These are phyloP conservation scores for Tetramorium alpestre DNA, from an alignment of 1,140 invertebrate genomes.

Conservation along the genomic window DNA sequence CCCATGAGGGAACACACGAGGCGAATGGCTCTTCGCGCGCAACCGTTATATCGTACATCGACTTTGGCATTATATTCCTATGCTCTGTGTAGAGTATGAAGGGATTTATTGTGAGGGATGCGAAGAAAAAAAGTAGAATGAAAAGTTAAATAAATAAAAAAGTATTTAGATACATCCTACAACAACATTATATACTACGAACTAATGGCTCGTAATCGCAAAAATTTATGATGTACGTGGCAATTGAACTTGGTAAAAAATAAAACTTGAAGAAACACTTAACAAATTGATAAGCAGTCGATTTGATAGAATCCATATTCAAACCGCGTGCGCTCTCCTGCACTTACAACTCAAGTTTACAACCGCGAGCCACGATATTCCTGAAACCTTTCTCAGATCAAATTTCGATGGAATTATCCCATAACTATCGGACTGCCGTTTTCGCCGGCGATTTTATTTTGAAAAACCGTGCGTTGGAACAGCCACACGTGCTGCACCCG, in stretches of 20 bases:
- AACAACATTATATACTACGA: not conserved
- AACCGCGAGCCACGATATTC: slow-evolving; percentile 36
- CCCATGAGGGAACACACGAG: slow-evolving; percentile 72
- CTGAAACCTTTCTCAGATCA: slow-evolving; percentile 55
- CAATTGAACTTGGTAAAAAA: not conserved
- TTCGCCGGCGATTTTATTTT: slow-evolving; percentile 50
- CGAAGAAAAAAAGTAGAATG: not conserved
- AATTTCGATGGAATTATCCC: slow-evolving; percentile 53
- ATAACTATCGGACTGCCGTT: slow-evolving; percentile 36
- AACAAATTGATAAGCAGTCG: slow-evolving; percentile 26
- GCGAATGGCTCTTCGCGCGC: slow-evolving; percentile 74
- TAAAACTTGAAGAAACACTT: not conserved
- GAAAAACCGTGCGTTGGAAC: slow-evolving; percentile 47
- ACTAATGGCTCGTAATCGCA: not conserved
- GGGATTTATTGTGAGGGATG: not conserved
- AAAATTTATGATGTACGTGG: not conserved
- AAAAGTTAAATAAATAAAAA: slow-evolving; percentile 29
- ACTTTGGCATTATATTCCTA: slow-evolving; percentile 66
- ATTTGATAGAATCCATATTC: slow-evolving; percentile 42
- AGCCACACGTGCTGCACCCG: slow-evolving; percentile 57
- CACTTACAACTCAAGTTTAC: slow-evolving; percentile 32
- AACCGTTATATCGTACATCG: slow-evolving; percentile 72
- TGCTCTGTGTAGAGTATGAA: not conserved
- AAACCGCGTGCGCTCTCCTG: slow-evolving; percentile 3
- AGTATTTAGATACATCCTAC: not conserved